A percentile compares a stretch with the other conserved stretches of the same genome.
phyloP scores from a whole-genome alignment of 2,888 invertebrate genomes.

The Metopia argyrocephala region DNA sequence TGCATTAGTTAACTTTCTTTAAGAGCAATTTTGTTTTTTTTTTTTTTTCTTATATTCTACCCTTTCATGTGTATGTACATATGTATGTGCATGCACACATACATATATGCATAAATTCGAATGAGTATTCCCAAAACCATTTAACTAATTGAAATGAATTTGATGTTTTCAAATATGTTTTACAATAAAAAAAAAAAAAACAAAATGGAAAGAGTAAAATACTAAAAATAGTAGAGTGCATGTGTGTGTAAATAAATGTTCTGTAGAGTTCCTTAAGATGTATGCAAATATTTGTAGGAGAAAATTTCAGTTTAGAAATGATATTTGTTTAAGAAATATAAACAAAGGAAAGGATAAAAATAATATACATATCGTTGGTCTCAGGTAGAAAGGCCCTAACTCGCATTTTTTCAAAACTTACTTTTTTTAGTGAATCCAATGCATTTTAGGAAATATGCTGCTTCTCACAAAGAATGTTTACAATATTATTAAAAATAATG shows the following conservation, averaged over 20 bases:
- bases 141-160: conserved; percentile 66
- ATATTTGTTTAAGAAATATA: background rate
- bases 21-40: conserved; percentile 5
- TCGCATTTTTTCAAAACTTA: too few relatives aligned
- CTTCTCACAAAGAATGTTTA: too few relatives aligned
- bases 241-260: conserved; percentile 19
- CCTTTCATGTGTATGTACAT: conserved; percentile 16
- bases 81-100: background rate
- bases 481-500: too few relatives aligned
- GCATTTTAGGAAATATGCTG: too few relatives aligned
- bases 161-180: conserved; percentile 39
- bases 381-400: too few relatives aligned
- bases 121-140: conserved; percentile 64
- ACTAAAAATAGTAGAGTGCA: conserved; percentile 40
- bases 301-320: background rate
- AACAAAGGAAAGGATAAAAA: background rate
- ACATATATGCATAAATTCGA: too few relatives aligned
- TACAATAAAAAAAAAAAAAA: too few relatives aligned
- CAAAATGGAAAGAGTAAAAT: conserved; percentile 6
- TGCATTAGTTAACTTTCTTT: conserved; percentile 54
- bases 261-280: background rate
- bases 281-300: background rate
- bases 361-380: too few relatives aligned
- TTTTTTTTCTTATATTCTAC: conserved; percentile 14
- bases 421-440: too few relatives aligned